Evolutionary conservation across 53 echinoderm and acorn worm genomes (phyloP), one percentile per base, ranked within the genome.

Genomic region (Pentamera pediparva): DNA sequence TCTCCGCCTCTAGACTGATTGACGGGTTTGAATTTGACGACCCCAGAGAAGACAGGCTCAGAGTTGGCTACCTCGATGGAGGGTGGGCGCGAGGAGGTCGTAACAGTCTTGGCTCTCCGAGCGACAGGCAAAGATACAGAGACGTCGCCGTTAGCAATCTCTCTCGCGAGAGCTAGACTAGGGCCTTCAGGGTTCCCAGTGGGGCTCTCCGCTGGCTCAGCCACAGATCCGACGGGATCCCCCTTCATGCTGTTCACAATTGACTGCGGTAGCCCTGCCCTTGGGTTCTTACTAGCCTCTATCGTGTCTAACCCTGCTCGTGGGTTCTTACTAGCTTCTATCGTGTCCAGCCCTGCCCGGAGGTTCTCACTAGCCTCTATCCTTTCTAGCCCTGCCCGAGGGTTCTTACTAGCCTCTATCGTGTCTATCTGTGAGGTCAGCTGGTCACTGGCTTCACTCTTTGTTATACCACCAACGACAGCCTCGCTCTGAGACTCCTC

Each of bases 401-500:
- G 13, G 30, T 27, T 57, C 58, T 57, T 57, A 28, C 67, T 67
- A 30, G 67, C 40, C 30, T 40, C 30, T 17, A 20, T 67, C 27
- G 41, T 21, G 12, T 67, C 67, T n/a, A 45, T n/a, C n/a, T n/a
- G n/a, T n/a, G n/a, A n/a, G 3, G 25, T 54, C 54, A 26, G 24
- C 11, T 67, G 67, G 24, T 21, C 30, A 5, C 6, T 11, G 1
- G 67, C 67, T 40, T 67, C 67, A 30, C 67, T 67, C 1, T 67
- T 41, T 30, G 40, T 67, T 41, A 87, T 87, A 0, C 87, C 82
- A 5, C 84, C 86, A 0, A 87, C 87, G 9, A 85, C 83, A n/a
- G n/a, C n/a, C 43, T 92, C 92, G 0, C 84, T 82, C 56, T 87
- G 87, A 6, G 87, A 87, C 28, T 85, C 85, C 59, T 92, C 86